Evolutionary conservation across 2,797 vertebrate species (phyloP).

Genomic region (Morelia viridis): DNA sequence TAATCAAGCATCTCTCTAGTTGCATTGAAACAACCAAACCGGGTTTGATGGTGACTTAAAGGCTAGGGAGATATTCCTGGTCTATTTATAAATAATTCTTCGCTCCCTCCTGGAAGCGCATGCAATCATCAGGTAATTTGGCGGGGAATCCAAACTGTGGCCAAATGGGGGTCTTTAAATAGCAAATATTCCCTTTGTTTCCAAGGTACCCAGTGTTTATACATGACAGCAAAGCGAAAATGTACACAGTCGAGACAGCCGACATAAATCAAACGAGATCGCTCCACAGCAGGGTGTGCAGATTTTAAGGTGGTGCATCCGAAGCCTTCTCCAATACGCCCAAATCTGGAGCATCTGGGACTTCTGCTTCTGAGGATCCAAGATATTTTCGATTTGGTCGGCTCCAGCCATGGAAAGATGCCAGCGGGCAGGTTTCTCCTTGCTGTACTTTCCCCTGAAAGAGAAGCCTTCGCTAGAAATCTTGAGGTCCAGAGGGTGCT

Average conservation of each 20-base stretch:
- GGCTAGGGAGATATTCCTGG: no score
- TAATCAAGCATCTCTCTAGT: no score
- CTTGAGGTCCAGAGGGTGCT: neutral
- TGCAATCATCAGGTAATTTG: neutral
- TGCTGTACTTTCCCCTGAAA: neutral
- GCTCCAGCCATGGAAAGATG: neutral
- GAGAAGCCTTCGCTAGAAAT: neutral
- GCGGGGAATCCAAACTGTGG: neutral
- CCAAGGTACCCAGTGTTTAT: constrained; percentile 22
- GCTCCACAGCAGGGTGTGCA: neutral
- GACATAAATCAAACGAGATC: constrained; percentile 12
- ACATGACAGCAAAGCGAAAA: neutral
- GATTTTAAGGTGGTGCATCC: constrained; percentile 1
- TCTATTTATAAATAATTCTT: neutral
- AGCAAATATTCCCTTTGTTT: constrained; percentile 7
- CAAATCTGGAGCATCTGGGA: neutral
- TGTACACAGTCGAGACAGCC: constrained; percentile 25
- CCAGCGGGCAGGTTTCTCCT: neutral
- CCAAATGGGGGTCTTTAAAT: neutral
- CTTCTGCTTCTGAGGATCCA: neutral
- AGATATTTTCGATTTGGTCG: neutral
- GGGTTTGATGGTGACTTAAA: no score
- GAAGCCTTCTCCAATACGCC: neutral
- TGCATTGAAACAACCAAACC: no score
- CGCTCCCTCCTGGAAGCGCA: neutral